Base-by-base conservation (phyloP, 2,797 vertebrate species). In the Apodemus agrarius region DNA sequence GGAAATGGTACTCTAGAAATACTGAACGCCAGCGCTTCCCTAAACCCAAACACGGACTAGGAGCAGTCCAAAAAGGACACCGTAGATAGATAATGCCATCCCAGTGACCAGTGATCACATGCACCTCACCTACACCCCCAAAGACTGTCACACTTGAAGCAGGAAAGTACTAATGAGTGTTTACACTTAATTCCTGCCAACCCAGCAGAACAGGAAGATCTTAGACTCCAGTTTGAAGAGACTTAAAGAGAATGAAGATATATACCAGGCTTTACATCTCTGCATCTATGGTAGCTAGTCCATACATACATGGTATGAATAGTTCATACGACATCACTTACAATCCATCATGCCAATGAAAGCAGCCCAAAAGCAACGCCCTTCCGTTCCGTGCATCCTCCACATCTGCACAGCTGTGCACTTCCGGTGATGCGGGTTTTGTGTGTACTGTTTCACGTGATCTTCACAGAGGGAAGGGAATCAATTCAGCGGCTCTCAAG, bases 161-260 rank as follows among this genome's bases (percentile, higher is more conserved):
- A 96, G 31, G 22, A 84, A 46, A 93, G 19, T 21, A 52, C 43
- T 69, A 83, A 91, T 17, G 52, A 88, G 88, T 59, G 72, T 78
- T 78, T 80, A 88, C 17, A 69, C 54, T 76, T 91, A 63, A 74
- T 93, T 93, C 65, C 94, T 94, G 65, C 29, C 52, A 90, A 19
- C 26, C 24, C 59, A 67, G 46, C 67, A 89, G 17, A 78, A 92
- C 46, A 26, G 72, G 79, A 65, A 89, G 13, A 92, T 84, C 82
- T 94, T 67, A 92, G 21, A 76, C 79, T 65, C 86, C 5, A 21
- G 7, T 54, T 84, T 94, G 95, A 91, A 54, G 59, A 12, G 24
- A 31, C 82, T 93, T 90, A 79, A 94, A 72, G 78, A 91, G 86
- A 83, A 95, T 46, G 90, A 94, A 89, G 9, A 89, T 40, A 12